phyloP scores from a whole-genome alignment of 2,797 vertebrate species.

The Bovichtus variegatus region DNA sequence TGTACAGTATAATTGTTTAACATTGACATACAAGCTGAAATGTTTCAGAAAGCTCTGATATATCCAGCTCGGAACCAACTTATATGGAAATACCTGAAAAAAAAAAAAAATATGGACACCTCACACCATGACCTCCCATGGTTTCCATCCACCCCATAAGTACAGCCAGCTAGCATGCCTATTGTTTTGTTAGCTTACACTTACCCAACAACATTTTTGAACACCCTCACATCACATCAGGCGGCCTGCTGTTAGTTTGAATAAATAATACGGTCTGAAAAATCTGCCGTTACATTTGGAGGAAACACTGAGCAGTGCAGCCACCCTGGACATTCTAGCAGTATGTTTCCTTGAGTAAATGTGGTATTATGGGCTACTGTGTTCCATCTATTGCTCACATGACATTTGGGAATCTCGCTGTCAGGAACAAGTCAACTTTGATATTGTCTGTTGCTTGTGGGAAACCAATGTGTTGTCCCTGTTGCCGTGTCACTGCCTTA shows the following conservation, averaged over 20 bases:
- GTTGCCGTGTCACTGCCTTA: constrained; percentile 43
- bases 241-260: constrained; percentile 5
- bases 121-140: background rate
- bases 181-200: background rate
- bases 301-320: background rate
- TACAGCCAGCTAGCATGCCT: background rate
- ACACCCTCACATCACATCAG: background rate
- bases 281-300: background rate
- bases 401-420: constrained; percentile 57
- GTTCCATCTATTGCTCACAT: constrained; percentile 51
- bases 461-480: constrained; percentile 44
- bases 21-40: background rate
- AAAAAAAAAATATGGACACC: background rate
- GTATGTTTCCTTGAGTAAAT: constrained; percentile 29
- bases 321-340: background rate
- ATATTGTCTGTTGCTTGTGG: constrained; percentile 53
- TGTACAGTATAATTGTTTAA: background rate
- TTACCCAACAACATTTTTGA: background rate
- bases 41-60: background rate
- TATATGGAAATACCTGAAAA: background rate
- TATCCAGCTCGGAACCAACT: background rate
- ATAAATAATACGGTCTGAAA: background rate
- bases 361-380: constrained; percentile 23
- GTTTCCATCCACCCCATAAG: background rate
- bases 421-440: constrained; percentile 64